Evolutionary conservation across 2,113 vertebrate genomes (phyloP).

Genomic region (Taurulus bubalis): DNA sequence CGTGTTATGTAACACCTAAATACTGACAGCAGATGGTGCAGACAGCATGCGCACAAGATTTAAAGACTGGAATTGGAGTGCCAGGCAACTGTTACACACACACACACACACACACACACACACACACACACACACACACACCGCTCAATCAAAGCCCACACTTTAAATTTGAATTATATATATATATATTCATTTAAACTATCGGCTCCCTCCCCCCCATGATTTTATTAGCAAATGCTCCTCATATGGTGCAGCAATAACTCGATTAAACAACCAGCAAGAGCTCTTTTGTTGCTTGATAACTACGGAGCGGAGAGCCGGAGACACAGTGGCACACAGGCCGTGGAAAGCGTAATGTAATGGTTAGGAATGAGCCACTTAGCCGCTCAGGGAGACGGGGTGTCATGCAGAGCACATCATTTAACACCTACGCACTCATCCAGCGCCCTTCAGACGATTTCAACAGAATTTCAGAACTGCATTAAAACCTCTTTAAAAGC

Average conservation of each 20-base stretch:
- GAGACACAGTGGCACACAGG: conserved; percentile 19
- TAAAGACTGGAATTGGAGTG: neutral
- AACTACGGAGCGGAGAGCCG: conserved; percentile 34
- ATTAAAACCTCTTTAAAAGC: conserved; percentile 78
- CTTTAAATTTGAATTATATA: too few species aligned
- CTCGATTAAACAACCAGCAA: conserved; percentile 44
- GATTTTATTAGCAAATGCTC: conserved; percentile 27
- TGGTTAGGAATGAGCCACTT: conserved; percentile 72
- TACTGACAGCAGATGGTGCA: conserved; percentile 19
- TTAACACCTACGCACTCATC: conserved; percentile 78
- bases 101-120: neutral
- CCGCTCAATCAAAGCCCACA: too few species aligned
- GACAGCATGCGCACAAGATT: conserved; percentile 8
- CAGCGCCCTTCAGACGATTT: conserved; percentile 71
- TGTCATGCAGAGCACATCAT: conserved; percentile 70
- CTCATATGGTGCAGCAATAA: conserved; percentile 21
- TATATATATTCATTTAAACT: neutral
- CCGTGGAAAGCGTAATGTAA: conserved; percentile 51
- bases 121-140: too few species aligned
- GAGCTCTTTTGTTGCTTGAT: conserved; percentile 43
- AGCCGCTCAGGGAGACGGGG: conserved; percentile 69
- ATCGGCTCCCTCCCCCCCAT: neutral
- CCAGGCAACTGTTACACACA: neutral
- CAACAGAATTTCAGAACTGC: conserved; percentile 70
- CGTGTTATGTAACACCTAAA: conserved; percentile 8